phyloP scores from a whole-genome alignment of 2,797 vertebrate species.

The Muscicapa striata region DNA sequence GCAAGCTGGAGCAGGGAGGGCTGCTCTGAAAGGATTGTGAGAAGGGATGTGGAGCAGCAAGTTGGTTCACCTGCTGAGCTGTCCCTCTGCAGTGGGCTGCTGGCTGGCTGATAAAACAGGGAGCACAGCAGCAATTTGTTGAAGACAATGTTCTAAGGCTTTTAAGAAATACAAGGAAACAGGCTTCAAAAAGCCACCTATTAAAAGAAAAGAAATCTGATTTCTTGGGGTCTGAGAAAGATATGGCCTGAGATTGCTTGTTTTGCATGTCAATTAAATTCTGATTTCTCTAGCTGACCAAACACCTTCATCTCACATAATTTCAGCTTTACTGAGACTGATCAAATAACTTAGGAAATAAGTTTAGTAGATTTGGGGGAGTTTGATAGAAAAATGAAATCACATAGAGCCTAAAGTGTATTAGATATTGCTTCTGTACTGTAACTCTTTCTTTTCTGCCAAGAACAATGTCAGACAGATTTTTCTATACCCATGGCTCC shows the following conservation, averaged over 20 bases:
- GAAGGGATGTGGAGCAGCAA: not conserved
- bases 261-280: not conserved
- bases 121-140: not conserved
- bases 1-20: not conserved
- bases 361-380: not conserved
- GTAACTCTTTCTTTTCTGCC: not conserved
- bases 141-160: not conserved
- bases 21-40: not conserved
- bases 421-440: not conserved
- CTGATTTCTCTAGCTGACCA: not conserved
- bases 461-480: not conserved
- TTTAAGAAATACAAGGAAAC: conserved; percentile 6
- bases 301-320: not conserved
- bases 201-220: conserved; percentile 11
- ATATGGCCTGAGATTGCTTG: not conserved
- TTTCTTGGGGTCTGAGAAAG: not conserved
- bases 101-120: not conserved
- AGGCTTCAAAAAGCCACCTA: not conserved
- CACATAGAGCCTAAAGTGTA: not conserved
- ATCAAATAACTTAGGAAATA: not conserved
- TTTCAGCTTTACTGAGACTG: not conserved
- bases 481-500: not conserved
- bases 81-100: not conserved
- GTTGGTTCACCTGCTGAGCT: not conserved
- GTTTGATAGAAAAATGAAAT: not conserved